phyloP scores from a whole-genome alignment of 1,140 invertebrate species.

The Neoseiulus cucumeris region DNA sequence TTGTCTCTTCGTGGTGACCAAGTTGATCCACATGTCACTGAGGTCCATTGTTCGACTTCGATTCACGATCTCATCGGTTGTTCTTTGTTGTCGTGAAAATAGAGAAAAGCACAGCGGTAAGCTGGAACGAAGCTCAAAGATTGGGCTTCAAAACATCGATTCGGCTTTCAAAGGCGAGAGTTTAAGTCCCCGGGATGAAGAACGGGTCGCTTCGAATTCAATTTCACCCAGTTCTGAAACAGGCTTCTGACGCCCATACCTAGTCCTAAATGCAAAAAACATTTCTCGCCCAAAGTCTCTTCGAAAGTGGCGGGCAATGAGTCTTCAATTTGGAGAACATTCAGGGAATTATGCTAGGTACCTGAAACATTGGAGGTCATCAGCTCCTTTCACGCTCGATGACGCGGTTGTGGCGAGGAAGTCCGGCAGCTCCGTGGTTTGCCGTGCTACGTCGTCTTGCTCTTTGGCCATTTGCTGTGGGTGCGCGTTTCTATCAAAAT shows the following conservation, averaged over 20 bases:
- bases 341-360: background rate
- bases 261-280: no score
- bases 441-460: background rate
- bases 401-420: background rate
- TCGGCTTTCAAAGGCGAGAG: no score
- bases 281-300: no score
- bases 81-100: background rate
- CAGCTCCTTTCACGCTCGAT: background rate
- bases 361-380: constrained; percentile 3
- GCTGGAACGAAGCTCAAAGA: no score
- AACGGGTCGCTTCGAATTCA: no score
- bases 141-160: no score
- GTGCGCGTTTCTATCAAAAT: no score
- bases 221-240: no score
- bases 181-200: no score
- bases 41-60: constrained; percentile 16
- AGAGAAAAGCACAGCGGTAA: background rate
- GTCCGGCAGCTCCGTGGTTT: background rate
- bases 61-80: constrained; percentile 14
- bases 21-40: constrained; percentile 19
- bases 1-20: constrained; percentile 19
- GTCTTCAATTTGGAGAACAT: no score
- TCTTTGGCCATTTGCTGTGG: background rate
- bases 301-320: no score
- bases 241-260: no score